Base-by-base conservation (phyloP, 2,888 invertebrate species). In the Cremastobaeus sp. region DNA sequence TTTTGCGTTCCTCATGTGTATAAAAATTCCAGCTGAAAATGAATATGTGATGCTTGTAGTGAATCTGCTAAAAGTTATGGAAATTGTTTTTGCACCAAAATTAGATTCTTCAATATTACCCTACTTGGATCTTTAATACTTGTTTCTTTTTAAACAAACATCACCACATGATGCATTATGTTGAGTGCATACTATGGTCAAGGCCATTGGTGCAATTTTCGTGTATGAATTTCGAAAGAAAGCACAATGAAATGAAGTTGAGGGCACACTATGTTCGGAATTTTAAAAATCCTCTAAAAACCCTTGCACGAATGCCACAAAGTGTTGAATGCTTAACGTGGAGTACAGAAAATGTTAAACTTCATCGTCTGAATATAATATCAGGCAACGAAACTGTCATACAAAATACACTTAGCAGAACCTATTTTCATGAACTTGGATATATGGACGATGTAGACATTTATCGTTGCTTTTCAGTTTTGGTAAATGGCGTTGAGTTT, bases 81-180 rank as follows among this genome's bases (percentile, higher is more conserved):
- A 77, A 57, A 73, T 77, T 11, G 72, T 72, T 1, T 77, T 79
- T 65, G 77, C 74, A 8, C 76, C 76, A 6, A 71, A 68, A 77
- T 71, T 59, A 43, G 3, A n/a, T 37, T 3, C 34, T 41, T 77
- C 45, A 69, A 65, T 50, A 30, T 5, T 68, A 3, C 17, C 35
- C 20, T 68, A 45, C 32, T 68, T 60, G 11, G 30, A 48, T 6
- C 39, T 55, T 14, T n/a, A n/a, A n/a, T n/a, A n/a, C n/a, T n/a
- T n/a, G n/a, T 77, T 75, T 57, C 76, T 39, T 60, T 6, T 76
- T 79, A 15, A 80, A 78, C 57, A 79, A 80, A 55, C 57, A 77
- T 34, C 78, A 78, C 48, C 76, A 79, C 48, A 1, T 74, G 4
- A 34, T 20, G 3, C 76, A 78, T 17, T 76, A 75, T 45, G 32